These are phyloP conservation scores for Cyclargus thomasi DNA, from an alignment of 1,140 invertebrate genomes.

Conservation along the genomic window DNA sequence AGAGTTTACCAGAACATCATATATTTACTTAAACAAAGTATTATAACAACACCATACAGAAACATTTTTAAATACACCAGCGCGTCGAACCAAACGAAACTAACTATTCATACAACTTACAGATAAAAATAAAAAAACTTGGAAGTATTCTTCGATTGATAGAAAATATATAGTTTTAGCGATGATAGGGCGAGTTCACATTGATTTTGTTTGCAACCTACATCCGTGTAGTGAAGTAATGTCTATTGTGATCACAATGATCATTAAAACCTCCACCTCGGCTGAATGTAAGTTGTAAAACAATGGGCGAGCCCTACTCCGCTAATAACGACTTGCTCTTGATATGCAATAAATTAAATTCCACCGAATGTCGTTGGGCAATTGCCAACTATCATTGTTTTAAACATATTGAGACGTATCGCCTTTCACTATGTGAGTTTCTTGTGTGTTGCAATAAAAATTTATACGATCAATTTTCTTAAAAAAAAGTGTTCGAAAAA, in stretches of 20 bases:
- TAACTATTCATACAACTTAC: not conserved
- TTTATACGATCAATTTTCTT: no score
- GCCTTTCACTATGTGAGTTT: not conserved
- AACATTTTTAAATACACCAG: not conserved
- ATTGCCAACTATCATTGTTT: slow-evolving; percentile 37
- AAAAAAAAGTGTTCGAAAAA: no score
- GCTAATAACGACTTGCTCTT: slow-evolving; percentile 32
- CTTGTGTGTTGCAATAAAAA: no score
- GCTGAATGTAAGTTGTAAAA: slow-evolving; percentile 37
- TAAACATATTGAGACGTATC: slow-evolving; percentile 18
- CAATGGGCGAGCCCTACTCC: slow-evolving; percentile 30
- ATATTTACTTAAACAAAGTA: not conserved
- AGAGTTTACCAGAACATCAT: not conserved
- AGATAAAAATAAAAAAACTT: not conserved
- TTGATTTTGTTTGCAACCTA: slow-evolving; percentile 1
- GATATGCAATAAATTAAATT: slow-evolving; percentile 46
- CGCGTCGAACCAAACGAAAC: not conserved
- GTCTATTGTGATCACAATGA: slow-evolving; percentile 22
- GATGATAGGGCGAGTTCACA: not conserved
- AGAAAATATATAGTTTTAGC: not conserved
- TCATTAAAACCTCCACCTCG: slow-evolving; percentile 29
- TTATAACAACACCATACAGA: not conserved
- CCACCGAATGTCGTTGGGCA: slow-evolving; percentile 32
- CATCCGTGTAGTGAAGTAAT: not conserved
- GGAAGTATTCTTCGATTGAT: not conserved